Evolutionary conservation across 2,797 vertebrate species (phyloP).

Genomic region (Mastacembelus armatus): DNA sequence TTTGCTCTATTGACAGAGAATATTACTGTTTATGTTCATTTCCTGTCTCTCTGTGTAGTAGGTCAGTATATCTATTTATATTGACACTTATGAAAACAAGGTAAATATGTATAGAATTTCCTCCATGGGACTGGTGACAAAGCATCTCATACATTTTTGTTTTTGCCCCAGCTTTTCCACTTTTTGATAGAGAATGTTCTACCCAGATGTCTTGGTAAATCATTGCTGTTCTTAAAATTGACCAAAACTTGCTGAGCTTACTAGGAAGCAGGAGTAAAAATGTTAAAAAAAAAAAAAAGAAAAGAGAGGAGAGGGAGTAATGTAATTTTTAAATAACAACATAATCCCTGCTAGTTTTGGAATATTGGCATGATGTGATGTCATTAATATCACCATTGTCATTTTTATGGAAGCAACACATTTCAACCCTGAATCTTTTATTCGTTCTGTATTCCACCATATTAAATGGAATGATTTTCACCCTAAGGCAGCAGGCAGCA

Average conservation of each 20-base stretch:
- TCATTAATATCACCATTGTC: slow-evolving; percentile 38
- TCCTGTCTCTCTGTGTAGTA: slow-evolving; percentile 8
- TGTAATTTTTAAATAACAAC: slow-evolving; percentile 1
- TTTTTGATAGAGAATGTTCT: slow-evolving; percentile 21
- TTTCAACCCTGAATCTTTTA: slow-evolving; percentile 42
- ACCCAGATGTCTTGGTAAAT: slow-evolving; percentile 21
- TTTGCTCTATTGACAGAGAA: slow-evolving; percentile 34
- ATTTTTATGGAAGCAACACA: slow-evolving; percentile 57
- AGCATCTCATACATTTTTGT: neutral
- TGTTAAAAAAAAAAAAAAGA: neutral
- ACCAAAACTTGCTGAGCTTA: slow-evolving; percentile 24
- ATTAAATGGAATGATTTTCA: slow-evolving; percentile 75
- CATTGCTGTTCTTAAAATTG: neutral
- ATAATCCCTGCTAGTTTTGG: neutral
- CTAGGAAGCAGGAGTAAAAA: slow-evolving; percentile 14
- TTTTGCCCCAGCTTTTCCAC: neutral
- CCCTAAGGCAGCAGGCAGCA: slow-evolving; percentile 64
- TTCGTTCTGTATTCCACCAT: slow-evolving; percentile 49
- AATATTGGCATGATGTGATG: slow-evolving; percentile 15
- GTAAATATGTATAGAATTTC: slow-evolving; percentile 34
- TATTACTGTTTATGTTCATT: slow-evolving; percentile 8
- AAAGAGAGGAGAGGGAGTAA: too few species aligned
- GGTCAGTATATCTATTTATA: slow-evolving; percentile 8
- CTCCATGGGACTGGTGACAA: slow-evolving; percentile 31
- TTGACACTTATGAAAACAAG: slow-evolving; percentile 35